These are phyloP conservation scores for Eupithecia pulchellata DNA, from an alignment of 2,888 invertebrate genomes.

Conservation along the genomic window DNA sequence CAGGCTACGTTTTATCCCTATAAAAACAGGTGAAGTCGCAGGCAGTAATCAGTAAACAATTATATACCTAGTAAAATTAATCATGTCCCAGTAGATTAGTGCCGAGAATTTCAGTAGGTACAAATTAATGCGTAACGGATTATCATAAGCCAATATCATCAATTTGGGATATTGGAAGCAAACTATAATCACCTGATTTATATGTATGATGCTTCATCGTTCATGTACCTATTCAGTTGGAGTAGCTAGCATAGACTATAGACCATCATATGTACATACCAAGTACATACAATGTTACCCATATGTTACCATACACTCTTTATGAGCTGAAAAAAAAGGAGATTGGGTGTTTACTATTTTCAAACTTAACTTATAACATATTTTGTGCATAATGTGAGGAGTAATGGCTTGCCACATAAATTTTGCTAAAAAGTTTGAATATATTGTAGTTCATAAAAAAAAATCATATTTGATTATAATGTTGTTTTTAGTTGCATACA, in stretches of 20 bases:
- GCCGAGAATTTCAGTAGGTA: background rate
- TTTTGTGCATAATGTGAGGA: no score
- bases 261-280: no score
- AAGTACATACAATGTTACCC: no score
- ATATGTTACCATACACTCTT: no score
- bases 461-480: no score
- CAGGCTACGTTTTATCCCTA: background rate
- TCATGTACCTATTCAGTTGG: background rate
- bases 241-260: background rate
- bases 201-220: background rate
- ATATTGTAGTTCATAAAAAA: no score
- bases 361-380: no score
- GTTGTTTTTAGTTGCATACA: no score
- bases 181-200: background rate
- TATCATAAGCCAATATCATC: background rate
- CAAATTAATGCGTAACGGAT: conserved; percentile 2
- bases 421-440: no score
- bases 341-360: no score
- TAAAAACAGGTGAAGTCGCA: background rate
- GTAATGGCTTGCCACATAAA: no score
- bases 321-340: no score
- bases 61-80: background rate
- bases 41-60: background rate
- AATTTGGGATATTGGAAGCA: background rate
- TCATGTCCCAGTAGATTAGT: background rate